These are phyloP conservation scores for Melieria picta DNA, from an alignment of 2,888 invertebrate species.

Conservation along the genomic window DNA sequence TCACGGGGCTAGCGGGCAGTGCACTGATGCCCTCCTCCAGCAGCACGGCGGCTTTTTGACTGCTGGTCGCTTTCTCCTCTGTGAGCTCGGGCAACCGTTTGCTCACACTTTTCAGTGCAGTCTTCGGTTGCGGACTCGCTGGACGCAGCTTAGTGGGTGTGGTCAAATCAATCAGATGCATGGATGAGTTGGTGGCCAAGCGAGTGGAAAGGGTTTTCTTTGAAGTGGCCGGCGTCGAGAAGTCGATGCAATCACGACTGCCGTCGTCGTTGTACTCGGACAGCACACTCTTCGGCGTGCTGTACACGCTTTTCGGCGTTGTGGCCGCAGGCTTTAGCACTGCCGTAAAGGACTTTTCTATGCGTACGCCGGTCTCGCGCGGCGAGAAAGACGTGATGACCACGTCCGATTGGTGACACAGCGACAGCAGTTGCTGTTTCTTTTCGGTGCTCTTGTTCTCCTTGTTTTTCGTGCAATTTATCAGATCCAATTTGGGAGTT, in stretches of 20 bases:
- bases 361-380: conserved; percentile 54
- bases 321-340: conserved; percentile 44
- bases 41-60: conserved; percentile 25
- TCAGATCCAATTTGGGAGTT: conserved; percentile 50
- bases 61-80: conserved; percentile 24
- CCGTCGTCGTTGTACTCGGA: conserved; percentile 49
- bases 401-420: conserved; percentile 54
- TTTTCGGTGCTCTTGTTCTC: conserved; percentile 43
- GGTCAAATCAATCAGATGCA: conserved; percentile 62
- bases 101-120: conserved; percentile 25
- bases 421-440: conserved; percentile 32
- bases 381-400: conserved; percentile 64
- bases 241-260: conserved; percentile 50
- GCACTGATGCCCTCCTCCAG: neutral
- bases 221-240: conserved; percentile 55
- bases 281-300: conserved; percentile 53
- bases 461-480: conserved; percentile 53
- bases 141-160: conserved; percentile 53
- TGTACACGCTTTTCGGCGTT: conserved; percentile 49
- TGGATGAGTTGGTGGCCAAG: conserved; percentile 49
- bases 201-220: conserved; percentile 38
- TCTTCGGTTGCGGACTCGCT: conserved; percentile 32
- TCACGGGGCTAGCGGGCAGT: neutral
- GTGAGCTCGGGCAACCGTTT: conserved; percentile 12
- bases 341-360: conserved; percentile 58